Evolutionary conservation across 1,140 invertebrate species (phyloP).

Genomic region (Brachionus angularis): DNA sequence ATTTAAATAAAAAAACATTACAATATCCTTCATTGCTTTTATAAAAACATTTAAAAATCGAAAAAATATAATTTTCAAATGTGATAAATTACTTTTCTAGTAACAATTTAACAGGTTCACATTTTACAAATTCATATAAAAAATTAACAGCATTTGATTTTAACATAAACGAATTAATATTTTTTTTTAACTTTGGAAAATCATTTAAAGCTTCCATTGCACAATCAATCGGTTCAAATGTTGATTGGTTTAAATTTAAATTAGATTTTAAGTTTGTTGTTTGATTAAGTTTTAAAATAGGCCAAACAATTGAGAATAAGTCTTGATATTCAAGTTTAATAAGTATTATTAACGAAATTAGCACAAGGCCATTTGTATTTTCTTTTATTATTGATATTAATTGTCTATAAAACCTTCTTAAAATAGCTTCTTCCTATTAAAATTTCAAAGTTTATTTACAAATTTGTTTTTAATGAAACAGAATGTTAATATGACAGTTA

Average conservation of each 20-base stretch:
- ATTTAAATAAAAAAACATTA: constrained; percentile 12
- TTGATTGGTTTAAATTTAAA: constrained; percentile 8
- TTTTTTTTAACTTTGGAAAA: constrained; percentile 5
- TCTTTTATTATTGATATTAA: constrained; percentile 28
- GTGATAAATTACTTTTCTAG: constrained; percentile 19
- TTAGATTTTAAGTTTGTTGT: too few species aligned
- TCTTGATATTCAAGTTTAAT: constrained; percentile 25
- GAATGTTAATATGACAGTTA: neutral
- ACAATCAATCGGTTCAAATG: constrained; percentile 31
- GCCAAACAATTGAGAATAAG: constrained; percentile 10
- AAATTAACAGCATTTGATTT: constrained; percentile 31
- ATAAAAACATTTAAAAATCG: neutral
- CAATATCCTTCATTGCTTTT: constrained; percentile 20
- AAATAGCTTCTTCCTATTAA: neutral
- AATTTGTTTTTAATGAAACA: neutral
- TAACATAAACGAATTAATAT: constrained; percentile 1
- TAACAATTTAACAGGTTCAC: neutral
- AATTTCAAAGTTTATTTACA: neutral
- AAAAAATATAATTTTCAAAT: neutral
- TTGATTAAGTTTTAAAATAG: too few species aligned
- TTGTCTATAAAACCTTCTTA: constrained; percentile 13
- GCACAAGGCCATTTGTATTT: constrained; percentile 25
- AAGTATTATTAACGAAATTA: constrained; percentile 12
- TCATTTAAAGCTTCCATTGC: constrained; percentile 17
- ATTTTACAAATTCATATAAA: constrained; percentile 33